phyloP scores from a whole-genome alignment of 1,140 invertebrate genomes.

The Coenobita brevimanus region DNA sequence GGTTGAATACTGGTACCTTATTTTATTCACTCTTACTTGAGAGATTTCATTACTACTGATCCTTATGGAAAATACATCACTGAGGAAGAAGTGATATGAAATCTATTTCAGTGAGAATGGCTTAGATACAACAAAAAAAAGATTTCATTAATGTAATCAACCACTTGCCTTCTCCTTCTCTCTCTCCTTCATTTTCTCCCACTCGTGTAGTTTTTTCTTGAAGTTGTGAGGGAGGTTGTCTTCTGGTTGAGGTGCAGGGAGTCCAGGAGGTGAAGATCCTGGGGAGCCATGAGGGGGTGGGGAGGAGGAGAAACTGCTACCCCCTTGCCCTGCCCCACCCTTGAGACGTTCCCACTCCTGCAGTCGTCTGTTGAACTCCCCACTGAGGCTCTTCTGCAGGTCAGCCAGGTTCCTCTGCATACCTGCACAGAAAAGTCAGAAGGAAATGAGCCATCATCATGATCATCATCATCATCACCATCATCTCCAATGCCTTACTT shows the following conservation, averaged over 20 bases:
- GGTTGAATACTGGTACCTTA: too few species aligned
- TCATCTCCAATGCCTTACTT: too few species aligned
- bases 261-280: slow-evolving; percentile 77
- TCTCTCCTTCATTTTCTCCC: slow-evolving; percentile 84
- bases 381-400: slow-evolving; percentile 80
- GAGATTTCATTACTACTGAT: too few species aligned
- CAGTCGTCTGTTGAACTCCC: slow-evolving; percentile 83
- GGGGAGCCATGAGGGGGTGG: slow-evolving; percentile 81
- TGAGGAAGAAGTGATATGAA: too few species aligned
- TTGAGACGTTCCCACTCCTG: slow-evolving; percentile 82
- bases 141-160: too few species aligned
- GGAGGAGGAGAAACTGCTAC: slow-evolving; percentile 75
- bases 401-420: slow-evolving; percentile 74
- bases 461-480: too few species aligned
- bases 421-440: slow-evolving; percentile 33
- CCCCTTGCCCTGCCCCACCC: slow-evolving; percentile 70
- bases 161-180: slow-evolving; percentile 53
- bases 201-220: slow-evolving; percentile 87
- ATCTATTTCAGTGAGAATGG: too few species aligned
- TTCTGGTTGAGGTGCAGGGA: slow-evolving; percentile 73
- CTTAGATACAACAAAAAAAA: background rate
- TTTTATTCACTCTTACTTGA: too few species aligned
- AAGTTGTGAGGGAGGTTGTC: slow-evolving; percentile 84
- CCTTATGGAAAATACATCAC: too few species aligned
- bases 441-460: too few species aligned